Conservation (phyloP, 2,113 vertebrate species). For the Andinoacara biseriatus region DNA sequence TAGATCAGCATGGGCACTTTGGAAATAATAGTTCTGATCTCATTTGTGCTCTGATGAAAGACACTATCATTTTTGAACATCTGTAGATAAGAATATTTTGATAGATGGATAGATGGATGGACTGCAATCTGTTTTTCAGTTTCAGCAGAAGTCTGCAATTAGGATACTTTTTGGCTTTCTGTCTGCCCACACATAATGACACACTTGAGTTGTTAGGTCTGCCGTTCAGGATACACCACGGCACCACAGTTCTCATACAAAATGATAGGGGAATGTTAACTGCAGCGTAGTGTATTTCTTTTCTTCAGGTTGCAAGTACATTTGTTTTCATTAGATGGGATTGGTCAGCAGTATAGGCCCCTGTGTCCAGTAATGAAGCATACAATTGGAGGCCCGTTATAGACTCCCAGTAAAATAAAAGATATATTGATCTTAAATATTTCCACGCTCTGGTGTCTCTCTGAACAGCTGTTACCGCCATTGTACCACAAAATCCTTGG, state of each 20-base stretch:
- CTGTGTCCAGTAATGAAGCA: constrained; percentile 74
- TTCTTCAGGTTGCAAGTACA: constrained; percentile 63
- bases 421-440: constrained; percentile 78
- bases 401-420: constrained; percentile 76
- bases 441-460: constrained; percentile 46
- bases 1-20: constrained; percentile 65
- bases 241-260: constrained; percentile 35
- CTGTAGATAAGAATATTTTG: neutral
- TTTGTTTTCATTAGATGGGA: constrained; percentile 80
- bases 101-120: constrained; percentile 3
- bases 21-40: constrained; percentile 64
- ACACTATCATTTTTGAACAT: constrained; percentile 14
- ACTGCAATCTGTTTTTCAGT: constrained; percentile 25
- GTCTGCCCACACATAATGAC: constrained; percentile 62
- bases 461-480: constrained; percentile 55
- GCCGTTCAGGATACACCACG: constrained; percentile 52
- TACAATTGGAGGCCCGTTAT: constrained; percentile 68
- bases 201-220: constrained; percentile 65
- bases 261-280: constrained; percentile 55
- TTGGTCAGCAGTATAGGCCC: constrained; percentile 75
- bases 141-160: constrained; percentile 31
- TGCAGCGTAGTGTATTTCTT: constrained; percentile 62
- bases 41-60: constrained; percentile 53
- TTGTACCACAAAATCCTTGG: constrained; percentile 15
- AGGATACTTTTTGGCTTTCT: constrained; percentile 45